Conservation (phyloP, 2,113 vertebrate genomes). For the Delphinus delphis region DNA sequence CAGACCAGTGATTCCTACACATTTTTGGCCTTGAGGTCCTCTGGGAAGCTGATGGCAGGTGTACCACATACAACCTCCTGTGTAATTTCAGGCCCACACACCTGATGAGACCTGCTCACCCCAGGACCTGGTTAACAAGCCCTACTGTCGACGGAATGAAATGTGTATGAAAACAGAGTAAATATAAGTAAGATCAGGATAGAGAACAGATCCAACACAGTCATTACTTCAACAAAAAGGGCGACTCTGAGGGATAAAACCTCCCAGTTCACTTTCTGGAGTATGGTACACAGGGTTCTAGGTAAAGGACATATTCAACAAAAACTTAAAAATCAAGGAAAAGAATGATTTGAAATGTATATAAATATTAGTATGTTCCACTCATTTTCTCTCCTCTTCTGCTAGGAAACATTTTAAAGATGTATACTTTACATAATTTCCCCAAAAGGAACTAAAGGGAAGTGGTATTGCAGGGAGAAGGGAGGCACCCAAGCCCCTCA, state of each 20-base stretch:
- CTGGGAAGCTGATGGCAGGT: neutral
- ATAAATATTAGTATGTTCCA: neutral
- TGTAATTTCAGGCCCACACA: neutral
- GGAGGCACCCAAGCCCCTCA: conserved; percentile 63
- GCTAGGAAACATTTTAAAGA: neutral
- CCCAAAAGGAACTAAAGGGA: neutral
- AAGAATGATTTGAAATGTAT: neutral
- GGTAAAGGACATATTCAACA: neutral
- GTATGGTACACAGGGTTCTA: neutral
- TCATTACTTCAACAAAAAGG: neutral
- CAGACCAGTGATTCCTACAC: neutral
- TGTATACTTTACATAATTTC: neutral
- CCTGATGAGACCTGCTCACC: neutral
- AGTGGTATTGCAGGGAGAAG: neutral
- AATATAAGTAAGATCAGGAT: neutral
- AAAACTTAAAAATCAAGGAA: neutral
- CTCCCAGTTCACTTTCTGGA: neutral
- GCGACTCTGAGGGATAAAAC: neutral
- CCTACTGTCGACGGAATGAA: neutral
- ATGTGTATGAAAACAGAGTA: neutral
- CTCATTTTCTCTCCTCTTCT: neutral
- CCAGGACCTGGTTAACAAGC: neutral
- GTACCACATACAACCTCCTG: neutral
- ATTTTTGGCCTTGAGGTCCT: neutral
- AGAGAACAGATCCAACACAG: neutral